A percentile compares a stretch with the other conserved stretches of the same genome.
Conservation (phyloP, 2,888 invertebrate species). For the Falcaria lacertinaria region DNA sequence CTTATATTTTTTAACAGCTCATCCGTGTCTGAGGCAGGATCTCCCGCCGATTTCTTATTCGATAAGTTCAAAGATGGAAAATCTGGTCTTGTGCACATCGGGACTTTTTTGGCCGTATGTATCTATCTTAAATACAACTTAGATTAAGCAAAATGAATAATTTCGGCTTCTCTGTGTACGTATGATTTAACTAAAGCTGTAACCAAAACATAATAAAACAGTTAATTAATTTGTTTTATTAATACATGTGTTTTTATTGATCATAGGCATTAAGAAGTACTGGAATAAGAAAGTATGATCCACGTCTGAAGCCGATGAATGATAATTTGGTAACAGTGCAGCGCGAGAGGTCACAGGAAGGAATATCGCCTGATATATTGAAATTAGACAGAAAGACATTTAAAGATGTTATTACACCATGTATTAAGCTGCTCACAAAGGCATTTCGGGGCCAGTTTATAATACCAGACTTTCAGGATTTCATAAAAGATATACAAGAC, state of each 20-base stretch:
- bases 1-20: no score
- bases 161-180: not conserved
- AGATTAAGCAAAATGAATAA: no score
- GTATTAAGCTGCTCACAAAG: constrained; percentile 93
- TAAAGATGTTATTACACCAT: constrained; percentile 89
- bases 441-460: constrained; percentile 97
- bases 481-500: constrained; percentile 94
- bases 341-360: constrained; percentile 85
- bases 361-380: constrained; percentile 90
- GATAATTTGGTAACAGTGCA: constrained; percentile 90
- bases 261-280: constrained; percentile 90
- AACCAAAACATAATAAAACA: no score
- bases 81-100: constrained; percentile 87
- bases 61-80: constrained; percentile 95
- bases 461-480: constrained; percentile 95
- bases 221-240: not conserved
- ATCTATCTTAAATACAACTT: not conserved
- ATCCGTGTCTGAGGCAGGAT: no score
- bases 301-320: constrained; percentile 92
- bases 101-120: constrained; percentile 93
- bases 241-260: not conserved
- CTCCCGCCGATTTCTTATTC: constrained; percentile 93
- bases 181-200: not conserved
- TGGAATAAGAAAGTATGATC: constrained; percentile 93
- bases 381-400: constrained; percentile 91